These are phyloP conservation scores for Panonychus citri DNA, from an alignment of 1,140 invertebrate species.

Conservation along the genomic window DNA sequence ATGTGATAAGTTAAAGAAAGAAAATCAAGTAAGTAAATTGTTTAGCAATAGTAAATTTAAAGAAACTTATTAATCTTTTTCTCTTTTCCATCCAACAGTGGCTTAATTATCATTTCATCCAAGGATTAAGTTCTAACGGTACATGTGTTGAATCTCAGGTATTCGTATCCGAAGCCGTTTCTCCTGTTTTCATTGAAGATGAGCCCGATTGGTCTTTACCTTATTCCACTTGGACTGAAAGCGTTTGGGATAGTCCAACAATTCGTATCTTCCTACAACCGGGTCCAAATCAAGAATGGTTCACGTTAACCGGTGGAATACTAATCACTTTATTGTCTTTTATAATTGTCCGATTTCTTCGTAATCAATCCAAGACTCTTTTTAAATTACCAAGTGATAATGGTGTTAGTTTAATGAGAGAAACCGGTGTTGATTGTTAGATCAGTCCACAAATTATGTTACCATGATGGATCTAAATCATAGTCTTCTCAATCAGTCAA, in stretches of 20 bases:
- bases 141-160: slow-evolving; percentile 48
- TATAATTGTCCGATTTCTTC: background rate
- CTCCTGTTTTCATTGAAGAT: slow-evolving; percentile 43
- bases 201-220: slow-evolving; percentile 51
- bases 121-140: slow-evolving; percentile 25
- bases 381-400: background rate
- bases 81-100: background rate
- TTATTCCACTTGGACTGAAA: slow-evolving; percentile 80
- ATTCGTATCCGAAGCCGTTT: slow-evolving; percentile 44
- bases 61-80: too few relatives aligned
- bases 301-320: slow-evolving; percentile 26
- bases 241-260: slow-evolving; percentile 46
- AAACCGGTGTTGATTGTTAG: background rate
- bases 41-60: too few relatives aligned
- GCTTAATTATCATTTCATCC: background rate
- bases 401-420: background rate
- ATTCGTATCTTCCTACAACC: slow-evolving; percentile 60
- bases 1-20: background rate
- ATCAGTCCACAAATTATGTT: background rate
- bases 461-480: background rate
- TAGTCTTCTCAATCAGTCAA: too few relatives aligned
- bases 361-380: background rate
- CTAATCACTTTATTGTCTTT: background rate
- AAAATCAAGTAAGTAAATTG: background rate
- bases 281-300: slow-evolving; percentile 33